Evolutionary conservation across 2,888 invertebrate genomes (phyloP).

Genomic region (Troides aeacus): DNA sequence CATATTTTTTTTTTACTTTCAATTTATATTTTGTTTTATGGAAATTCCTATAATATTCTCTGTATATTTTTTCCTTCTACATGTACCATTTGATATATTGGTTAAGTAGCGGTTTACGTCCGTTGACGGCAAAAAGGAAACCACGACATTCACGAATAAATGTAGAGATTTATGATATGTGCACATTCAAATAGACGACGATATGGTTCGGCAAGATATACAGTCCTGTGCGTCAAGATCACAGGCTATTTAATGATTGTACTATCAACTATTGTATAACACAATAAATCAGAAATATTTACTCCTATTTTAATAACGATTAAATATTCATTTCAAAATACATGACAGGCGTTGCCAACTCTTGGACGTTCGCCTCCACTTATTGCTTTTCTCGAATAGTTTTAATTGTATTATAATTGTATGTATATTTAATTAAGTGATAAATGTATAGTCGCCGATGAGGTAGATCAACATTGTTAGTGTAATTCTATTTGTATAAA

Average conservation of each 20-base stretch:
- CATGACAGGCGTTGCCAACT: conserved; percentile 21
- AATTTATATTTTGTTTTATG: conserved; percentile 50
- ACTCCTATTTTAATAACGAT: conserved; percentile 23
- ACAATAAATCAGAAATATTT: conserved; percentile 21
- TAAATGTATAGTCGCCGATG: conserved; percentile 57
- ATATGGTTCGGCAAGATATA: conserved; percentile 31
- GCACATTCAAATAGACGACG: conserved; percentile 24
- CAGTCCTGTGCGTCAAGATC: conserved; percentile 17
- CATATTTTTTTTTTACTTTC: conserved; percentile 37
- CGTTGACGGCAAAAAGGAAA: conserved; percentile 1
- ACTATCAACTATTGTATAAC: conserved; percentile 6
- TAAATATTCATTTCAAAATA: conserved; percentile 28
- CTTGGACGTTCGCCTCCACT: conserved; percentile 25
- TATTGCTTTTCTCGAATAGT: conserved; percentile 31
- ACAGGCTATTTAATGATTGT: conserved; percentile 18
- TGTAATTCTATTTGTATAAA: conserved; percentile 75
- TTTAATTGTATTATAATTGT: conserved; percentile 13
- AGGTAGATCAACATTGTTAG: conserved; percentile 72
- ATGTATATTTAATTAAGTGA: conserved; percentile 33
- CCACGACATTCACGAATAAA: conserved; percentile 11
- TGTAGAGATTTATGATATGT: conserved; percentile 27
- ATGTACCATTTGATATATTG: conserved; percentile 35
- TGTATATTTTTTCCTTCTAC: conserved; percentile 5
- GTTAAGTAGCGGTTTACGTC: conserved; percentile 18
- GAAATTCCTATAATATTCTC: conserved; percentile 43